These are phyloP conservation scores for Rapana venosa DNA, from an alignment of 2,888 invertebrate species.

Conservation along the genomic window DNA sequence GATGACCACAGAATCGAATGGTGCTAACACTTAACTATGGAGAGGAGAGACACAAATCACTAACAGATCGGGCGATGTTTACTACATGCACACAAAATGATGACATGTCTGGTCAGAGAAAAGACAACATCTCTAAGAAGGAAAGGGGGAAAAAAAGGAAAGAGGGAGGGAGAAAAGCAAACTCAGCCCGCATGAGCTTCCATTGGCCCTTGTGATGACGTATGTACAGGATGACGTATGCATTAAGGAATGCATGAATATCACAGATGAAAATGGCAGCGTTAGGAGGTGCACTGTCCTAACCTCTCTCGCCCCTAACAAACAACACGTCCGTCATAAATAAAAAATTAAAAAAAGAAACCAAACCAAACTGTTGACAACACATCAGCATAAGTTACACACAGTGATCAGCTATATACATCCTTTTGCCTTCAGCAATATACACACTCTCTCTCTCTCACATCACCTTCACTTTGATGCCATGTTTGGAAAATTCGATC, in stretches of 20 bases:
- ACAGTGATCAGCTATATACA: not conserved
- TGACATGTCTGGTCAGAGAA: no score
- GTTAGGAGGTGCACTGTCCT: not conserved
- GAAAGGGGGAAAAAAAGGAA: no score
- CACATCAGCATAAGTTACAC: not conserved
- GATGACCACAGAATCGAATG: no score
- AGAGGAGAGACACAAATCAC: no score
- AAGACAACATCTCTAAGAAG: no score
- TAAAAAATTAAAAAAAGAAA: not conserved
- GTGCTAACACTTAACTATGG: no score
- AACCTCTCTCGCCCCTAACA: not conserved
- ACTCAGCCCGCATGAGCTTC: not conserved
- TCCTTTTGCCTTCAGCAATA: not conserved
- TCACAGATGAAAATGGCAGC: slow-evolving; percentile 39
- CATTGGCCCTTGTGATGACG: slow-evolving; percentile 1
- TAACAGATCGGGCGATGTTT: no score
- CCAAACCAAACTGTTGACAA: not conserved
- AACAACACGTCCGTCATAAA: not conserved
- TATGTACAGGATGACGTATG: slow-evolving; percentile 36
- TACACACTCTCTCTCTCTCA: no score
- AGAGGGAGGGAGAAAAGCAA: not conserved
- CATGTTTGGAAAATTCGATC: no score
- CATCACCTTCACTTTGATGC: not conserved
- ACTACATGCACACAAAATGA: no score
- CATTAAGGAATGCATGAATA: slow-evolving; percentile 44